Conservation (phyloP, 2,888 invertebrate genomes). For the Prenolepis imparis region DNA sequence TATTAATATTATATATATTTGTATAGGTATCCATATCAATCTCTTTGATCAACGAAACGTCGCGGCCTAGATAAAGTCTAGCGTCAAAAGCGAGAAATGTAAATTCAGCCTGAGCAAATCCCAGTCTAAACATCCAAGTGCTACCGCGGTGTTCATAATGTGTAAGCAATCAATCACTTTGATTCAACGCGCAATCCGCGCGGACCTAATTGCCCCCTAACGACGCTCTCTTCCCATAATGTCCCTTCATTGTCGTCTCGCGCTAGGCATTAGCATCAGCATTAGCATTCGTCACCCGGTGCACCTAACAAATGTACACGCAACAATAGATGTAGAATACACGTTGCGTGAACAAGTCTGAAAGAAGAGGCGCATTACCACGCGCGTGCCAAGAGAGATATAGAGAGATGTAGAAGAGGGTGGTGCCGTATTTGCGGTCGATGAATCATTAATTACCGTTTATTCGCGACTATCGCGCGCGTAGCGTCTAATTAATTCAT, state of each 20-base stretch:
- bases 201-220: conserved; percentile 26
- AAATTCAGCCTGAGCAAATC: conserved; percentile 14
- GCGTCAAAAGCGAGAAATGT: neutral
- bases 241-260: conserved; percentile 33
- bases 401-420: neutral
- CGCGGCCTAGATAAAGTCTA: neutral
- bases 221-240: conserved; percentile 37
- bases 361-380: conserved; percentile 25
- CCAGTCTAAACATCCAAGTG: neutral
- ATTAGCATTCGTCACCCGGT: conserved; percentile 64
- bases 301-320: conserved; percentile 34
- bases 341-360: neutral
- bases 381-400: conserved; percentile 27
- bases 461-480: conserved; percentile 59
- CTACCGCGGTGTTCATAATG: conserved; percentile 3
- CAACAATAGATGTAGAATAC: conserved; percentile 6
- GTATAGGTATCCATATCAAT: neutral
- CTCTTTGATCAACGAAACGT: neutral
- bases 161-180: conserved; percentile 39
- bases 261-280: conserved; percentile 28
- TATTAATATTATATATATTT: too few species aligned
- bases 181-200: conserved; percentile 27
- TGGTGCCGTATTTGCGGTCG: conserved; percentile 27
- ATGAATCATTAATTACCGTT: conserved; percentile 76
- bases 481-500: neutral